These are phyloP conservation scores for Ficedula albicollis DNA, from an alignment of 2,797 vertebrate genomes.

Conservation along the genomic window DNA sequence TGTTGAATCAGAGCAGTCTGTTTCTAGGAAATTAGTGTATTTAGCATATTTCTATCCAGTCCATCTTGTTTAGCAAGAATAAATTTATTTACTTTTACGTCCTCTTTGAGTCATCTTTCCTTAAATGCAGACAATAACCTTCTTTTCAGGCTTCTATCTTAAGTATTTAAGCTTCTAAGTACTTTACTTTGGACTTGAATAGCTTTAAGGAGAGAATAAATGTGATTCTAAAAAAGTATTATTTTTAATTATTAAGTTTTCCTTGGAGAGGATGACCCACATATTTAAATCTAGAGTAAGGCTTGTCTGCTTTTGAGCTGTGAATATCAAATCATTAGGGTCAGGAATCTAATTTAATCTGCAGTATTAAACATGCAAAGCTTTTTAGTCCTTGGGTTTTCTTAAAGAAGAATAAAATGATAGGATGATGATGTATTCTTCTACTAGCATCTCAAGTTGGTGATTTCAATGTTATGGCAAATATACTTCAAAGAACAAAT, in stretches of 20 bases:
- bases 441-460: neutral
- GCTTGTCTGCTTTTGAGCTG: neutral
- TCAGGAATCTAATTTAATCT: constrained; percentile 26
- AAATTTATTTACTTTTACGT: neutral
- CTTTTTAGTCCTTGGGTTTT: neutral
- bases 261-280: constrained; percentile 9
- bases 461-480: neutral
- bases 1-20: neutral
- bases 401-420: neutral
- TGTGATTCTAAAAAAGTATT: neutral
- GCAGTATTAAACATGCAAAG: neutral
- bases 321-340: constrained; percentile 17
- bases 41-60: neutral
- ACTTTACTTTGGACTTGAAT: neutral
- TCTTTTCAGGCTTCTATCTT: neutral
- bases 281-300: constrained; percentile 6
- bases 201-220: neutral
- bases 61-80: neutral
- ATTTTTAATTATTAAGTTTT: constrained; percentile 38
- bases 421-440: neutral
- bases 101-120: neutral
- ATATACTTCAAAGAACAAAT: neutral
- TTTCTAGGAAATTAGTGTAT: neutral
- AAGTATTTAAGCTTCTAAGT: neutral
- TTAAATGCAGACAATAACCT: neutral